Evolutionary conservation across 2,888 invertebrate species (phyloP).

Genomic region (Thecocarcelia acutangulata): DNA sequence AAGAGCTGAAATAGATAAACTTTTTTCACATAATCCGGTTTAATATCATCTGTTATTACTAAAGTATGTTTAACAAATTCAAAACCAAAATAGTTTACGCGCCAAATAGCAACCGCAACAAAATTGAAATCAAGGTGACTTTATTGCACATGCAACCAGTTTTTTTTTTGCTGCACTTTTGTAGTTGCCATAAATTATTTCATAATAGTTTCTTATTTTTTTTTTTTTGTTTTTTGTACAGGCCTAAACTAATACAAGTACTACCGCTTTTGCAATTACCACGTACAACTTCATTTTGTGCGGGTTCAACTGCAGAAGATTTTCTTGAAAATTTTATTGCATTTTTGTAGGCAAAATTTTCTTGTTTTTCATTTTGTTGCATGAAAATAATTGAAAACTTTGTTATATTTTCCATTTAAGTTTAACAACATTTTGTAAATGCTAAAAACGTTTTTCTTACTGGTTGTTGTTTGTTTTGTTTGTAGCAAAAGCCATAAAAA

Average conservation of each 20-base stretch:
- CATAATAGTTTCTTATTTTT: too few relatives aligned
- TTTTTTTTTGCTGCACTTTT: slow-evolving; percentile 7
- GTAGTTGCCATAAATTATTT: slow-evolving; percentile 45
- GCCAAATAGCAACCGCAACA: slow-evolving; percentile 32
- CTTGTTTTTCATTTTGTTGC: slow-evolving; percentile 5
- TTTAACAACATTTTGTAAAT: slow-evolving; percentile 24
- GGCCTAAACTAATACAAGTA: slow-evolving; percentile 21
- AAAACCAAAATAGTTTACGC: slow-evolving; percentile 24
- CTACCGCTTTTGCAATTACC: not conserved
- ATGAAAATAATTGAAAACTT: slow-evolving; percentile 41
- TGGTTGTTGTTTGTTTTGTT: slow-evolving; percentile 12
- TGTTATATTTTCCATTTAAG: slow-evolving; percentile 3
- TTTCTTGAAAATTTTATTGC: slow-evolving; percentile 3
- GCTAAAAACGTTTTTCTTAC: slow-evolving; percentile 3
- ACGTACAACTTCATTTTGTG: slow-evolving; percentile 11
- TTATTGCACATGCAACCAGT: slow-evolving; percentile 47
- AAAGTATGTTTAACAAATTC: not conserved
- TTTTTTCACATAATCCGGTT: too few relatives aligned
- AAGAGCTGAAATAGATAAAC: too few relatives aligned
- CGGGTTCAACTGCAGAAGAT: not conserved
- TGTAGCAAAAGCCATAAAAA: not conserved
- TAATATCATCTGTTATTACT: too few relatives aligned
- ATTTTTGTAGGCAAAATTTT: not conserved
- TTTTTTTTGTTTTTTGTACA: slow-evolving; percentile 23
- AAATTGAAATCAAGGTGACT: slow-evolving; percentile 57